Evolutionary conservation across 37 sponge, comb jelly and placozoan species (phyloP).

Genomic region (Crambe crambe): DNA sequence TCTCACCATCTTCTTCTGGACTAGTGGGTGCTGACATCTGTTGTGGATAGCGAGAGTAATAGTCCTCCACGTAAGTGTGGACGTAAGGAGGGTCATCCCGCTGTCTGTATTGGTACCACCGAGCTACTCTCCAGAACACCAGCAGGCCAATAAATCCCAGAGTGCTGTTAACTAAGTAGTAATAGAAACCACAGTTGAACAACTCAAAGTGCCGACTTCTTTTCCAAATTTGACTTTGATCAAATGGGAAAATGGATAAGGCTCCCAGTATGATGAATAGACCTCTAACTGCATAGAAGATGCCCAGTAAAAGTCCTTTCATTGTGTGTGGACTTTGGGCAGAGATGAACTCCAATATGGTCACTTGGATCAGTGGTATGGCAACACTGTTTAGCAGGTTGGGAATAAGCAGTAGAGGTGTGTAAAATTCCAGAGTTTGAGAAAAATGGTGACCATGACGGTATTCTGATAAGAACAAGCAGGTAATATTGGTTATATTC

Average conservation of each 20-base stretch:
- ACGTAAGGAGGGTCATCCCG: neutral
- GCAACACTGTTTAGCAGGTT: neutral
- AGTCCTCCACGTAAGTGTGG: constrained; percentile 6
- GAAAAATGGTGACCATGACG: neutral
- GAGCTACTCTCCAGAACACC: neutral
- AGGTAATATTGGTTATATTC: neutral
- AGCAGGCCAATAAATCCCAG: neutral
- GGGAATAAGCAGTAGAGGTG: neutral
- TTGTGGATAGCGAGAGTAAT: neutral
- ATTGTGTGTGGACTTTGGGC: constrained; percentile 10
- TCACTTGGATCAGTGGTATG: neutral
- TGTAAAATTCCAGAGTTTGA: neutral
- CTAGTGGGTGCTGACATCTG: too few relatives aligned
- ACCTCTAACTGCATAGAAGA: neutral
- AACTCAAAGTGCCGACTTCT: neutral
- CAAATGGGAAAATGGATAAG: neutral
- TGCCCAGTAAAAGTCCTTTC: constrained; percentile 1
- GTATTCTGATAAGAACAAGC: neutral
- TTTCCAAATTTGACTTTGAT: neutral
- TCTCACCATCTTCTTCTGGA: too few relatives aligned
- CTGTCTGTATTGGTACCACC: neutral
- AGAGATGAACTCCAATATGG: constrained; percentile 8
- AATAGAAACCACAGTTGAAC: neutral
- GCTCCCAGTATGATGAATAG: neutral
- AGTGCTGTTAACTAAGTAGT: neutral